phyloP scores from a whole-genome alignment of 64 coral and sea anemone species.

The Platygyra sinensis region DNA sequence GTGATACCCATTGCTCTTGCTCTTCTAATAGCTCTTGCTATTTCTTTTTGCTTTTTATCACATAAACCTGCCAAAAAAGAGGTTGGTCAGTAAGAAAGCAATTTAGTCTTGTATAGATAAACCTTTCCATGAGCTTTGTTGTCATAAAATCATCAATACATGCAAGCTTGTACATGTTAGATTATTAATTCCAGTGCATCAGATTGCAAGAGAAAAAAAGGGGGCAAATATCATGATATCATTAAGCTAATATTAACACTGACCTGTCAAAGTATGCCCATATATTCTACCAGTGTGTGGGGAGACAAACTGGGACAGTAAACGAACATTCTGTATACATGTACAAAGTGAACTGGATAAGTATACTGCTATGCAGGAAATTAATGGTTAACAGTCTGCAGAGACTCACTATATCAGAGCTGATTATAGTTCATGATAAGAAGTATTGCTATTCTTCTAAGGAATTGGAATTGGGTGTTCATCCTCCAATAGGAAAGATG shows the following conservation, averaged over 20 bases:
- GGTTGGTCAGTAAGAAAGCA: neutral
- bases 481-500: too few species aligned
- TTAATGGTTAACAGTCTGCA: too few species aligned
- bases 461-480: too few species aligned
- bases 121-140: too few species aligned
- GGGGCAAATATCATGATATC: neutral
- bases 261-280: conserved; percentile 90
- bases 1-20: conserved; percentile 87
- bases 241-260: neutral
- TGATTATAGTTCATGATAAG: too few species aligned
- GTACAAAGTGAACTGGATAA: neutral
- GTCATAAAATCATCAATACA: too few species aligned
- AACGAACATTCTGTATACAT: conserved; percentile 75
- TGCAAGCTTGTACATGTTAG: too few species aligned
- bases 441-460: too few species aligned
- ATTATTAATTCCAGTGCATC: too few species aligned
- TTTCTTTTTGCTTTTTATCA: conserved; percentile 84
- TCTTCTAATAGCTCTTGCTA: conserved; percentile 78
- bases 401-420: too few species aligned
- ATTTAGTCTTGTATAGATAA: too few species aligned
- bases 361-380: neutral
- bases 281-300: conserved; percentile 95
- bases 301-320: conserved; percentile 98
- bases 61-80: conserved; percentile 75
- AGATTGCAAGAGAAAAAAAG: neutral